Base-by-base conservation (phyloP, 2,888 invertebrate genomes). In the Pandemis cinnamomeana region DNA sequence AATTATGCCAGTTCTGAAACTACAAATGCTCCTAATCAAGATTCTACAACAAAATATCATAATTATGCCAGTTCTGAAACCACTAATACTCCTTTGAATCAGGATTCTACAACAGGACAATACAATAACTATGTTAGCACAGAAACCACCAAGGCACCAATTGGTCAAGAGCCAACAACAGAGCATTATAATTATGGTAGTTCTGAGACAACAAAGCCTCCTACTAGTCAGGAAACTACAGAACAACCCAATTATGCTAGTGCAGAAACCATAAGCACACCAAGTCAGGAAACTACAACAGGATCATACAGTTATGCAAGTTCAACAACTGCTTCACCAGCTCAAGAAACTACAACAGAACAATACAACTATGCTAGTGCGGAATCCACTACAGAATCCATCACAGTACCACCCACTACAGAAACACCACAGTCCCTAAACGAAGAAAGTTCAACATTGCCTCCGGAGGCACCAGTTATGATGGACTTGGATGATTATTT, bases 401-500 rank as follows among this genome's bases (percentile, higher is more conserved):
- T 53, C 51, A 13, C 67, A 42, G 67, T 60, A 53, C 42, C 36
- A 7, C 41, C 67, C 36, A 72, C 60, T 51, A 41, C 67, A 72
- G 72, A 67, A 72, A 48, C 61, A 61, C 8, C 71, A 46, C 10
- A 67, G 6, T 20, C 66, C 61, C 46, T 60, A 42, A 20, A 6
- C 42, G 36, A 78, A 71, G 75, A 81, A 4, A 75, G 71, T 7
- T 69, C 72, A 46, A 44, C 73, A n/a, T 73, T 77, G 46, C 78
- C 80, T 62, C 80, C 81, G 42, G 85, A 86, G 77, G 68, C 75
- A 48, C 70, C 78, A 55, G 48, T 60, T 67, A 58, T 66, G 75
- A 42, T 66, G 51, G 62, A 53, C 48, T 48, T 64, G 46, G 77
- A 75, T 61, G 67, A 53, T 71, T 15, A 81, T 44, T 66, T 73